Conservation (phyloP, 1,140 invertebrate genomes). For the Drosophila subobscura region DNA sequence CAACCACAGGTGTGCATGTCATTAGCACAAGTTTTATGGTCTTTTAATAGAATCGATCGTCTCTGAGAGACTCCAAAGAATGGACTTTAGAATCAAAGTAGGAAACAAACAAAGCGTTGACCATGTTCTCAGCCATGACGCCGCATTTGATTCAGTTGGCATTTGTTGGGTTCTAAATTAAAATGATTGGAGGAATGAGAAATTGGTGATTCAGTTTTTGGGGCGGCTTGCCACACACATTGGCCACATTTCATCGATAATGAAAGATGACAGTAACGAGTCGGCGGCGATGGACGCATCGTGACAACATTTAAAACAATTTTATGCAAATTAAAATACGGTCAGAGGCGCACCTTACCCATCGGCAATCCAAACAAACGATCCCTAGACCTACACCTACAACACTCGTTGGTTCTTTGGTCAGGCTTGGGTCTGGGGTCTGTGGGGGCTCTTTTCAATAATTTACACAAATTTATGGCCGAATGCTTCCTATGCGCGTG, state of each 20-base stretch:
- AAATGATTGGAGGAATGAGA: constrained; percentile 44
- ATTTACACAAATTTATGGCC: constrained; percentile 75
- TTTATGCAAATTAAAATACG: constrained; percentile 80
- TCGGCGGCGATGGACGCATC: constrained; percentile 43
- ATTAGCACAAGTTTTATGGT: constrained; percentile 67
- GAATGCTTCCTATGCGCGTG: constrained; percentile 46
- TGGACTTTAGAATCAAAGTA: constrained; percentile 10
- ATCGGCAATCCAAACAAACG: constrained; percentile 11
- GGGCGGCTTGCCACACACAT: constrained; percentile 62
- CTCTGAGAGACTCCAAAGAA: constrained; percentile 23
- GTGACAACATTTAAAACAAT: constrained; percentile 82
- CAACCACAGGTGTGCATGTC: constrained; percentile 77
- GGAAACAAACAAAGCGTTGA: constrained; percentile 57
- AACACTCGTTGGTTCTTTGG: constrained; percentile 33
- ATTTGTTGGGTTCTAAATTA: constrained; percentile 73
- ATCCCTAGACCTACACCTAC: constrained; percentile 61
- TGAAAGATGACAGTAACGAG: constrained; percentile 82
- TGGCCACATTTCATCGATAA: constrained; percentile 78
- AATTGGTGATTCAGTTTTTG: neutral
- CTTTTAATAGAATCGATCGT: constrained; percentile 74
- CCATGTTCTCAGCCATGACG: constrained; percentile 55
- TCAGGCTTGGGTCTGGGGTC: neutral
- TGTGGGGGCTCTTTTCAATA: constrained; percentile 56
- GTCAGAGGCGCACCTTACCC: constrained; percentile 60
- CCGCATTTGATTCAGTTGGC: constrained; percentile 48